phyloP scores from a whole-genome alignment of 1,140 invertebrate species.

The Triops cancriformis region DNA sequence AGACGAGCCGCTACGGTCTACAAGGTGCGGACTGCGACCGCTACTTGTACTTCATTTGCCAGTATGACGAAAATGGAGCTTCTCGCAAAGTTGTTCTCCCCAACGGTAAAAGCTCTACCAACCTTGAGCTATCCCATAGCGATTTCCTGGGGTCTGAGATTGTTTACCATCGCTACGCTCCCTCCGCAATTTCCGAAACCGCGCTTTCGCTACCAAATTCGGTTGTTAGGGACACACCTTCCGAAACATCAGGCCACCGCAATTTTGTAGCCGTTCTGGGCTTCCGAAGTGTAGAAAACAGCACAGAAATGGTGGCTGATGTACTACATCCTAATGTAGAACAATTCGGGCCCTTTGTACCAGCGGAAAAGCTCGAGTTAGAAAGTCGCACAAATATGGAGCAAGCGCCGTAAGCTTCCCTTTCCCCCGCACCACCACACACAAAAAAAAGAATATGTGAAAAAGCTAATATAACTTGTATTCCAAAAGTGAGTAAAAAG shows the following conservation, averaged over 20 bases:
- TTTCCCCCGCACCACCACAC: no score
- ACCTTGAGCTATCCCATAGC: background rate
- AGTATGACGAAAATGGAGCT: constrained; percentile 18
- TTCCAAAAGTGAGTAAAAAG: background rate
- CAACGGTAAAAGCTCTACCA: background rate
- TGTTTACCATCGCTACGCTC: background rate
- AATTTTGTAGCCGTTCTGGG: background rate
- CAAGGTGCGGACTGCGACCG: constrained; percentile 24
- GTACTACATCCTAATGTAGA: background rate
- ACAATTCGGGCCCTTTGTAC: background rate
- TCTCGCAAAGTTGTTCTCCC: background rate
- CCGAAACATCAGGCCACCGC: background rate
- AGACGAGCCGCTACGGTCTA: constrained; percentile 47
- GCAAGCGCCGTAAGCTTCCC: background rate
- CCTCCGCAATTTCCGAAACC: background rate
- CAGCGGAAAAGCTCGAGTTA: background rate
- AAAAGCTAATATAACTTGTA: background rate
- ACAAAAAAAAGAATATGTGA: background rate
- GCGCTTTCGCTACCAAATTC: background rate
- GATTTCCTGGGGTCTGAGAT: background rate
- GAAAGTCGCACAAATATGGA: background rate
- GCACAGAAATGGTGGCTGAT: background rate
- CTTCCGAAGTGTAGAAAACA: background rate
- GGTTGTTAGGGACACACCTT: background rate
- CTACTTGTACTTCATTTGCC: constrained; percentile 26